Conservation (phyloP, 2,113 vertebrate genomes). For the Noturus placidus region DNA sequence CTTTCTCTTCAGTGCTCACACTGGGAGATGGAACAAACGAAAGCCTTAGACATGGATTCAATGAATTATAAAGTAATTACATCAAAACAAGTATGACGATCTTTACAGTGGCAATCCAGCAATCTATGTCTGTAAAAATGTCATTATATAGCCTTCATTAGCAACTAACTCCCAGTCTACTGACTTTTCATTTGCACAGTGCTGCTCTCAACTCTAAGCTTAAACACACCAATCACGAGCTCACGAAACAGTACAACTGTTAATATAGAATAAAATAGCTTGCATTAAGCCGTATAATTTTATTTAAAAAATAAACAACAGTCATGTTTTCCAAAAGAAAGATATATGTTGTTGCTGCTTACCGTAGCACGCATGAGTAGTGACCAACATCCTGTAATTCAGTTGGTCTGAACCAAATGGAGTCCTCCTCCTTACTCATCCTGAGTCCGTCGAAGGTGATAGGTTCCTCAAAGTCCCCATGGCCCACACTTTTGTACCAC, state of each 20-base stretch:
- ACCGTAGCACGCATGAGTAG: constrained; percentile 89
- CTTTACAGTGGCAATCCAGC: not conserved
- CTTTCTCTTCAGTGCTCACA: constrained; percentile 36
- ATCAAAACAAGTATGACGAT: not conserved
- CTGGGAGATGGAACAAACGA: not conserved
- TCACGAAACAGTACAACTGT: not conserved
- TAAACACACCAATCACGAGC: not conserved
- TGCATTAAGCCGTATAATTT: no score
- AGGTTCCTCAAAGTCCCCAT: constrained; percentile 93
- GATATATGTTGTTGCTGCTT: not conserved
- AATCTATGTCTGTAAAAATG: not conserved
- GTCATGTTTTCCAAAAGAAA: not conserved
- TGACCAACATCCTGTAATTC: constrained; percentile 90
- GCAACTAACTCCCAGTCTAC: not conserved
- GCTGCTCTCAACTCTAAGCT: not conserved
- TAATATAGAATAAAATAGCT: not conserved
- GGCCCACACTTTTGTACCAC: constrained; percentile 98
- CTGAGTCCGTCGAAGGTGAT: constrained; percentile 94
- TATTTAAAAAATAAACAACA: not conserved
- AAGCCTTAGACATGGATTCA: not conserved
- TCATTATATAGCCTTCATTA: not conserved
- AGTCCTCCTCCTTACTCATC: constrained; percentile 98
- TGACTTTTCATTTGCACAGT: not conserved
- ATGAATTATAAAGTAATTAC: not conserved
- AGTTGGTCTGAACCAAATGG: constrained; percentile 96